A percentile compares a stretch with the other conserved stretches of the same genome.
Conservation (phyloP, 1,140 invertebrate genomes). For the Bathynomus jamesi region DNA sequence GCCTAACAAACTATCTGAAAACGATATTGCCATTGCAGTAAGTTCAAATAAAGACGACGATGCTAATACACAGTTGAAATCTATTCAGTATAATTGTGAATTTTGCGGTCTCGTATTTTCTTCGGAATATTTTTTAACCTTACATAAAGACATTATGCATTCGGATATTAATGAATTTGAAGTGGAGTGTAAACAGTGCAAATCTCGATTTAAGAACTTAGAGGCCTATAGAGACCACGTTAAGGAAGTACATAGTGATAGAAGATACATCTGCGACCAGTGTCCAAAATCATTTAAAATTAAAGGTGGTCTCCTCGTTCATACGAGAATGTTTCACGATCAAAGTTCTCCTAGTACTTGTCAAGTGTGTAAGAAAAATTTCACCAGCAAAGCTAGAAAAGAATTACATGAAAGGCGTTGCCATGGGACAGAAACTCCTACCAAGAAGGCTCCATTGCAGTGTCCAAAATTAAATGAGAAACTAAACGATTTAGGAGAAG, state of each 20-base stretch:
- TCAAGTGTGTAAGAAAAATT: conserved; percentile 30
- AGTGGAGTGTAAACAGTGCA: conserved; percentile 33
- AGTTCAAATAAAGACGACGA: neutral
- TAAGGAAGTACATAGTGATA: conserved; percentile 24
- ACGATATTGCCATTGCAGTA: neutral
- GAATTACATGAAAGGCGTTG: conserved; percentile 31
- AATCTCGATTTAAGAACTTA: conserved; percentile 26
- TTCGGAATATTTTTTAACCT: conserved; percentile 26
- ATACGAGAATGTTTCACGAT: conserved; percentile 34
- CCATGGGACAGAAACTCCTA: conserved; percentile 6
- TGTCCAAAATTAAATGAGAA: neutral
- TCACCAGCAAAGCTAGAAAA: conserved; percentile 27
- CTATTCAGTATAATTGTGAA: conserved; percentile 20
- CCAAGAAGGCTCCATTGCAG: neutral
- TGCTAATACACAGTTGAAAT: neutral
- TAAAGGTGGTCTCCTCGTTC: conserved; percentile 31
- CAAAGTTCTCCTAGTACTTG: conserved; percentile 27
- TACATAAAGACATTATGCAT: conserved; percentile 36
- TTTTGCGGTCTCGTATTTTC: conserved; percentile 31
- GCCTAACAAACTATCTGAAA: no score
- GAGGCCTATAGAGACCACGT: conserved; percentile 32
- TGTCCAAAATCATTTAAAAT: conserved; percentile 37
- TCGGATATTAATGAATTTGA: conserved; percentile 23
- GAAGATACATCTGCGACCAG: conserved; percentile 31
- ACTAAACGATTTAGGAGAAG: neutral